Base-by-base conservation (phyloP, 1,140 invertebrate genomes). In the Drosophila arizonae region DNA sequence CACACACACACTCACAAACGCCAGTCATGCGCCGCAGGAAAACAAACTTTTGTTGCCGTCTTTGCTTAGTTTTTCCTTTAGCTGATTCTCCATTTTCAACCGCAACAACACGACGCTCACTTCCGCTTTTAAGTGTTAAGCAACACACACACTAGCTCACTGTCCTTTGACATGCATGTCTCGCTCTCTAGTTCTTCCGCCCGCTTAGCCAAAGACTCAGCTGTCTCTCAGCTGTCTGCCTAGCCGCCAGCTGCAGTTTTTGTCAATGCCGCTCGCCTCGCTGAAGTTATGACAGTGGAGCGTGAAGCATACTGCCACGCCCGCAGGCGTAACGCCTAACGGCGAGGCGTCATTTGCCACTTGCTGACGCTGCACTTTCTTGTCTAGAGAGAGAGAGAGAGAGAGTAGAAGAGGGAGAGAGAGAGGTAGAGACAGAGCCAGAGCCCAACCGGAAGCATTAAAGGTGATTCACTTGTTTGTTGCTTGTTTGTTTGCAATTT, bases 391-490 rank as follows among this genome's bases (percentile, higher is more conserved):
- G 21, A 3, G 21, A 4, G 43, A 4, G 51, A 39, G 10, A 11
- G 10, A 8, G 36, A 2, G 36, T 0, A 0, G 2, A 1, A 24
- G 2, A 24, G 21, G 21, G 21, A 6, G 15, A 45, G 15, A 3
- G 43, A 1, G 51, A 36, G 9, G 17, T 17, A 11, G 10, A 8
- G 36, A 11, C 10, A 13, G 10, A 39, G 36, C 36, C 0, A 10
- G 3, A 39, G 36, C 36, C 9, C 51, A 54, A 67, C 26, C 66
- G 84, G 71, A 82, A 79, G 79, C 74, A 69, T 82, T 88, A 88
- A 88, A 84, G 84, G 84, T 87, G 84, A 88, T 88, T 88, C 77
- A 78, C 77, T 88, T 88, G 79, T 84, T 87, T 87, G 84, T 88
- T 79, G 69, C 82, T 87, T 82, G 82, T 87, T 88, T 88, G 84